Evolutionary conservation across 2,888 invertebrate species (phyloP).

Genomic region (Hypselothyrea guttata): DNA sequence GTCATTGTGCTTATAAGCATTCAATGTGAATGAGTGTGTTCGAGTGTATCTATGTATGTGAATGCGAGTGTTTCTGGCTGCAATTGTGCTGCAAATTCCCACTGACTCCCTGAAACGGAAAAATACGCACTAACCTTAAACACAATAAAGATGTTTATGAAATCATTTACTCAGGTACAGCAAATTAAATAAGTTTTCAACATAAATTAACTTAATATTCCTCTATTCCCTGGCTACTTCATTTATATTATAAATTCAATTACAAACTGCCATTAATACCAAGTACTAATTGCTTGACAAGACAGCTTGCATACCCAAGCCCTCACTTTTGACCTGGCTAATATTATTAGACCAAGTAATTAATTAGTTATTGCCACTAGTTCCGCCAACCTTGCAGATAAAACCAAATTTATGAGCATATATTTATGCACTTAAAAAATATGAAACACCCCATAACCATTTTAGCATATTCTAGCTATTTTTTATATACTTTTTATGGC

Average conservation of each 20-base stretch:
- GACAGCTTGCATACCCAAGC: too few relatives aligned
- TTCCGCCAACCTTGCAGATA: constrained; percentile 51
- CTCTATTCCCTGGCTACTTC: too few relatives aligned
- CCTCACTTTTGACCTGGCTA: too few relatives aligned
- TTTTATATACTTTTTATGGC: background rate
- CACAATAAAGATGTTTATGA: constrained; percentile 35
- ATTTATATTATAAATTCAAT: too few relatives aligned
- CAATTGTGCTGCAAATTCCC: constrained; percentile 27
- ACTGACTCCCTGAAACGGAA: constrained; percentile 20
- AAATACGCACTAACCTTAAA: constrained; percentile 14
- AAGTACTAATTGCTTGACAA: too few relatives aligned
- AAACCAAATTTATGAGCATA: constrained; percentile 61
- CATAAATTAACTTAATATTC: background rate
- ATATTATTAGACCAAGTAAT: background rate
- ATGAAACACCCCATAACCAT: background rate
- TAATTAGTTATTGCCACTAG: background rate
- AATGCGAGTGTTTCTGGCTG: constrained; percentile 7
- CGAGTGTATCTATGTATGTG: background rate
- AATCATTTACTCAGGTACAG: constrained; percentile 32
- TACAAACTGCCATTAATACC: too few relatives aligned
- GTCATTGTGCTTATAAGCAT: constrained; percentile 37
- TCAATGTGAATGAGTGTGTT: constrained; percentile 11
- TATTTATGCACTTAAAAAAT: constrained; percentile 49
- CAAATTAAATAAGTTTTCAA: background rate
- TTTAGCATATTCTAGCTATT: too few relatives aligned